Percentiles rank a stretch among this genome's conserved stretches.
Evolutionary conservation across 2,113 vertebrate genomes (phyloP).

Genomic region (Geococcyx californianus): DNA sequence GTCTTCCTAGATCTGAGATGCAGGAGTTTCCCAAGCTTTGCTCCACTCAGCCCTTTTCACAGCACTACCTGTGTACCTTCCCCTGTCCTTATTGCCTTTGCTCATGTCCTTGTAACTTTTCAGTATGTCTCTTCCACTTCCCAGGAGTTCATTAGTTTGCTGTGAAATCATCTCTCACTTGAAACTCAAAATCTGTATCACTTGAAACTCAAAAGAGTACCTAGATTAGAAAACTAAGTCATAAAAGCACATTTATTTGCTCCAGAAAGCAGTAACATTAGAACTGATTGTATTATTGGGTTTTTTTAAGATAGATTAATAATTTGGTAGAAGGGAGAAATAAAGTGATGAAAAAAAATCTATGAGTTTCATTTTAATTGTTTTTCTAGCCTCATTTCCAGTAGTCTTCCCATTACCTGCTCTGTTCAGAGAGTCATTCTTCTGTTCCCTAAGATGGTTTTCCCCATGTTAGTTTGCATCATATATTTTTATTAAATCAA

Average conservation of each 20-base stretch:
- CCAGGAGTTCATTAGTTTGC: background rate
- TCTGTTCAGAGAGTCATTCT: background rate
- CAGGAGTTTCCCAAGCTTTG: background rate
- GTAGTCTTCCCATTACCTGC: background rate
- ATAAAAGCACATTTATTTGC: background rate
- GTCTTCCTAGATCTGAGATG: background rate
- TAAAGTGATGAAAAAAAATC: background rate
- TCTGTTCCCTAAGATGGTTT: background rate
- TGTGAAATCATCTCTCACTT: background rate
- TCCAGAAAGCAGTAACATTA: background rate
- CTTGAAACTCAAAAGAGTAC: background rate
- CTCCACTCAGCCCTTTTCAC: background rate
- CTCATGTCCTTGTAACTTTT: background rate
- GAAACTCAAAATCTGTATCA: background rate
- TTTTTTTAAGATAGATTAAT: background rate
- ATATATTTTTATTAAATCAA: slow-evolving; percentile 49
- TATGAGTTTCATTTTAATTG: background rate
- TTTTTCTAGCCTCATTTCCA: slow-evolving; percentile 26
- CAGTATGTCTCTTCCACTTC: background rate
- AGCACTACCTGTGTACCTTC: background rate
- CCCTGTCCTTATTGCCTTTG: background rate
- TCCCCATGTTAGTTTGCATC: background rate
- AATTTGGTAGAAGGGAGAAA: background rate
- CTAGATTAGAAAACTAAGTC: background rate
- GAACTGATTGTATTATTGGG: background rate